Evolutionary conservation across 2,113 vertebrate genomes (phyloP).

Genomic region (Eolophus roseicapilla): DNA sequence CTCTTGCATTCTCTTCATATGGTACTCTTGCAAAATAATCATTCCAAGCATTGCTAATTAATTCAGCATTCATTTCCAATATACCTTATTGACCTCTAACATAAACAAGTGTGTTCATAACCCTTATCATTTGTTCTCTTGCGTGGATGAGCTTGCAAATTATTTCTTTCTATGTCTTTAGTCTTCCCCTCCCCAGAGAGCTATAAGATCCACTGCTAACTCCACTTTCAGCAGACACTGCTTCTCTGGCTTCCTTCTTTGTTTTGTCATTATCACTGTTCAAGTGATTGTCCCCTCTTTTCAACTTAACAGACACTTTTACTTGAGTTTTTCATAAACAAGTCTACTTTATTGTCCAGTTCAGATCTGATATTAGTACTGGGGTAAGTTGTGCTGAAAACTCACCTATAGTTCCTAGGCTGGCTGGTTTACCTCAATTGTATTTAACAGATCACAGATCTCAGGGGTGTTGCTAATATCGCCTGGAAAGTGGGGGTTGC

Average conservation of each 20-base stretch:
- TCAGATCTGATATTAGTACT: background rate
- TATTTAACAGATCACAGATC: background rate
- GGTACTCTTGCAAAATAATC: constrained; percentile 13
- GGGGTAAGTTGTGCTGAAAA: background rate
- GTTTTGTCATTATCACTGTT: background rate
- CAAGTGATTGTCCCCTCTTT: background rate
- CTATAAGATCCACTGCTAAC: background rate
- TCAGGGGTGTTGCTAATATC: background rate
- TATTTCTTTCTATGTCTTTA: background rate
- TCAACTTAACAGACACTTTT: background rate
- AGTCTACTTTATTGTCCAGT: background rate
- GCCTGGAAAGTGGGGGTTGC: background rate
- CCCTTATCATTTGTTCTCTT: background rate
- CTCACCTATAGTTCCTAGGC: background rate
- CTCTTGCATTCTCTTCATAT: background rate
- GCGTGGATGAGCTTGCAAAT: background rate
- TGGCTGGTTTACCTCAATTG: background rate
- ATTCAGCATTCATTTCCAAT: constrained; percentile 16
- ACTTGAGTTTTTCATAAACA: background rate
- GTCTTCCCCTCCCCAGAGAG: background rate
- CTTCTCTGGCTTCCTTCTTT: background rate
- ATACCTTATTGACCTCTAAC: constrained; percentile 11
- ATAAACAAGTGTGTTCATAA: background rate
- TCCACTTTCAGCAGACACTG: background rate
- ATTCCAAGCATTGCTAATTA: constrained; percentile 17